Evolutionary conservation across 2,113 vertebrate genomes (phyloP).

Genomic region (Indicator maculatus): DNA sequence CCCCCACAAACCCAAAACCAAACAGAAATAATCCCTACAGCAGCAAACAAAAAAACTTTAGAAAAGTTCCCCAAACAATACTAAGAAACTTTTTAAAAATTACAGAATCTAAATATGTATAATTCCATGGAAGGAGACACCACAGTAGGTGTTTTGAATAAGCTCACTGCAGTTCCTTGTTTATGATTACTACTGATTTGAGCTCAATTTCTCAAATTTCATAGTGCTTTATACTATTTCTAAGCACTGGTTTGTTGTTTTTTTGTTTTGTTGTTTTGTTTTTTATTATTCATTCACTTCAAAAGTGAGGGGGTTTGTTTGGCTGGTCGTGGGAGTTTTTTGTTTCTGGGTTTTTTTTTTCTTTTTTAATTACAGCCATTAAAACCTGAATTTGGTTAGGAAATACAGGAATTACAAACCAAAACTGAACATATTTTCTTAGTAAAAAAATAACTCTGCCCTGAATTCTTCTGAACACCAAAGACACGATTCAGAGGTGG

Average conservation of each 20-base stretch:
- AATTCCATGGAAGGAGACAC: neutral
- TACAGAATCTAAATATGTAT: neutral
- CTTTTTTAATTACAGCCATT: slow-evolving; percentile 11
- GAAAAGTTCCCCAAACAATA: neutral
- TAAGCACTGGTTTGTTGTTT: neutral
- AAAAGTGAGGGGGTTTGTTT: too few relatives aligned
- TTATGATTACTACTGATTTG: slow-evolving; percentile 54
- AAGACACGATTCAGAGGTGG: neutral
- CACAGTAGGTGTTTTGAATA: slow-evolving; percentile 36
- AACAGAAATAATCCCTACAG: too few relatives aligned
- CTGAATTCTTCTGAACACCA: neutral
- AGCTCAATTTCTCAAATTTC: slow-evolving; percentile 37
- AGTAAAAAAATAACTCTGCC: neutral
- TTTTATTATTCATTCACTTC: too few relatives aligned
- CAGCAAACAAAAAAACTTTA: too few relatives aligned
- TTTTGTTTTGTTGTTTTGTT: neutral
- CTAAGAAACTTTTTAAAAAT: neutral
- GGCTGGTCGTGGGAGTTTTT: too few relatives aligned
- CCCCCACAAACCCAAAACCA: neutral
- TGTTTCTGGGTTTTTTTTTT: too few relatives aligned
- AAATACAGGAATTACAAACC: slow-evolving; percentile 16
- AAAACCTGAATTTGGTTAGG: slow-evolving; percentile 3
- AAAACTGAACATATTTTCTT: neutral
- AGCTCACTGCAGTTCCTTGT: slow-evolving; percentile 42
- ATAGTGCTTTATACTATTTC: neutral